These are phyloP conservation scores for Buphagus erythrorhynchus DNA, from an alignment of 2,797 vertebrate species.

Conservation along the genomic window DNA sequence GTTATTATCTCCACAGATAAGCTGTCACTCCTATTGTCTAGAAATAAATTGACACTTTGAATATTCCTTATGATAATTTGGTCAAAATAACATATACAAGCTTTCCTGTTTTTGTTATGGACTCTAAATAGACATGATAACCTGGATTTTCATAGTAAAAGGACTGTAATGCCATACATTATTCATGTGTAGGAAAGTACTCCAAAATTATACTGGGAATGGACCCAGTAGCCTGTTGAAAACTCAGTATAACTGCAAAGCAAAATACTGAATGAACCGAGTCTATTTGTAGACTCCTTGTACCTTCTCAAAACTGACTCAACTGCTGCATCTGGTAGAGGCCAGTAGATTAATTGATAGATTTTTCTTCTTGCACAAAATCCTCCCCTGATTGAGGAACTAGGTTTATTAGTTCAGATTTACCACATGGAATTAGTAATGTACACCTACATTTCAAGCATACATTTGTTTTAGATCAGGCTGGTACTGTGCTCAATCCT, in stretches of 20 bases:
- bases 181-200: neutral
- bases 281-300: neutral
- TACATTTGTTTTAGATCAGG: neutral
- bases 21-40: neutral
- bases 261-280: neutral
- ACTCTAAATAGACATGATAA: neutral
- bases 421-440: neutral
- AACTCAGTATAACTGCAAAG: neutral
- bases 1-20: neutral
- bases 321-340: neutral
- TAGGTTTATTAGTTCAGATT: neutral
- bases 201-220: neutral
- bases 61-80: neutral
- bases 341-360: neutral
- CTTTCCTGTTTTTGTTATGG: neutral
- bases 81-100: neutral
- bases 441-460: neutral
- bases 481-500: neutral
- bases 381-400: neutral
- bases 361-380: neutral
- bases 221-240: neutral
- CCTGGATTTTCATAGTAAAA: neutral
- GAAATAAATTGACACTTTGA: neutral
- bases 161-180: neutral
- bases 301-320: neutral